Base-by-base conservation (phyloP, 2,797 vertebrate species). In the Protosalanx chinensis region DNA sequence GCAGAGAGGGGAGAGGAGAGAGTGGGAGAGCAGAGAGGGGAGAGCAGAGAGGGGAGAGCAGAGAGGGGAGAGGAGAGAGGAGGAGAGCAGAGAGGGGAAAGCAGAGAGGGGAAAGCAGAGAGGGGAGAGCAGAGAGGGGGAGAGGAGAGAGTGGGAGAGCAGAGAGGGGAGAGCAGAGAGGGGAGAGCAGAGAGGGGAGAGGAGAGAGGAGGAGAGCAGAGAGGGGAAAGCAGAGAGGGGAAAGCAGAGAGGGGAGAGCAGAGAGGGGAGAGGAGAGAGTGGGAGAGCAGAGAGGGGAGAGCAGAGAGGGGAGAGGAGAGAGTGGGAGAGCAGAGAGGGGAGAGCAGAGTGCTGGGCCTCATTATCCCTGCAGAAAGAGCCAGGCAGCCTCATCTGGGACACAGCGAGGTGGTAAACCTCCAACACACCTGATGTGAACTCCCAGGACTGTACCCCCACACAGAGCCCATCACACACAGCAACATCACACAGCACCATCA, bases 341-440 rank as follows among this genome's bases (percentile, higher is more conserved):
- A 27, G 41, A 13, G 41, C 2, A 3, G 41, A 46, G 41, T 2
- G 15, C 6, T 7, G 12, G 70, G 35, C 30, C 29, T 35, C 57
- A 67, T 68, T 59, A 10, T 12, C 10, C 29, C 13, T 3, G 35
- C n/a, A 79, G 83, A 82, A 49, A 64, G 68, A 18, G 20, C 49
- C 2, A 16, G 73, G 5, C 29, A n/a, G 68, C n/a, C 35, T 18
- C 59, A 64, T 77, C 76, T 78, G 67, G 76, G 72, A 66, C 76
- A 80, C 76, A 63, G 76, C 27, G 63, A 71, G 81, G 79, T 83
- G 29, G 15, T 60, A n/a, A 59, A 30, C 69, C 6, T 88, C 85
- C 90, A 90, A 79, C 77, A 82, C 89, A 88, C 84, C 89, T 89
- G 85, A 91, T 84, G 79, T 85, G 82, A 90, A 91, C 87, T 88